Conservation (phyloP, 2,797 vertebrate genomes). For the Neosilurus mollespiculum region DNA sequence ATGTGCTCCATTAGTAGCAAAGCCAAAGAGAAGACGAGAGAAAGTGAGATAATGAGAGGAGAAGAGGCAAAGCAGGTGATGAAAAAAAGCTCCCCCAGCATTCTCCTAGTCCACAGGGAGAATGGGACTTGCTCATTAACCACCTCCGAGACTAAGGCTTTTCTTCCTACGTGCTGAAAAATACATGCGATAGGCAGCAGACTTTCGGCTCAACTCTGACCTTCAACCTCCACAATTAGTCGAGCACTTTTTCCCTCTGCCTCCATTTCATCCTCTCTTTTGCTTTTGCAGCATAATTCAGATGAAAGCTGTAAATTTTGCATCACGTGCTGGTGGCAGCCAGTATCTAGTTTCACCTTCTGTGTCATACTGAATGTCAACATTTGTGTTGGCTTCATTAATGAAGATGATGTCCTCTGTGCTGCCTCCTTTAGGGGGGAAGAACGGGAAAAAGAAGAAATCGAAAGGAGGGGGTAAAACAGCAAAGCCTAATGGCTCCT, state of each 20-base stretch:
- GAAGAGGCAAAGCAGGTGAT: constrained; percentile 45
- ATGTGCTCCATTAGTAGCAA: constrained; percentile 57
- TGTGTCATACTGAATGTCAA: constrained; percentile 21
- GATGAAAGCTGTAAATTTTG: constrained; percentile 3
- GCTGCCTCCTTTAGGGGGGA: constrained; percentile 79
- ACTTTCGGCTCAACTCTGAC: constrained; percentile 38
- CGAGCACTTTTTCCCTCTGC: background rate
- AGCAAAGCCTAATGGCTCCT: constrained; percentile 90
- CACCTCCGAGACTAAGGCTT: background rate
- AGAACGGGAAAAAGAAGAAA: constrained; percentile 99
- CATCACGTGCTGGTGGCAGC: background rate
- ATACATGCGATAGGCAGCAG: constrained; percentile 18
- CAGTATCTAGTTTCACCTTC: background rate
- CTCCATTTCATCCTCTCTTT: background rate
- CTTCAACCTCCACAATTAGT: constrained; percentile 34
- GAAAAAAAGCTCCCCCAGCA: constrained; percentile 46
- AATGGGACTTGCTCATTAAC: constrained; percentile 44
- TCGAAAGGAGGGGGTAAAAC: constrained; percentile 87
- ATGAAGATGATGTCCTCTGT: constrained; percentile 18
- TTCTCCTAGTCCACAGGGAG: constrained; percentile 23
- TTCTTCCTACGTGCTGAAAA: constrained; percentile 19
- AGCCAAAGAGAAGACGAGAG: constrained; percentile 24
- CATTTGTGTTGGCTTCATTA: constrained; percentile 15
- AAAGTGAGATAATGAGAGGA: constrained; percentile 56
- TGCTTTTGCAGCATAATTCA: background rate